These are phyloP conservation scores for Thymelicus lineola DNA, from an alignment of 2,888 invertebrate species.

Conservation along the genomic window DNA sequence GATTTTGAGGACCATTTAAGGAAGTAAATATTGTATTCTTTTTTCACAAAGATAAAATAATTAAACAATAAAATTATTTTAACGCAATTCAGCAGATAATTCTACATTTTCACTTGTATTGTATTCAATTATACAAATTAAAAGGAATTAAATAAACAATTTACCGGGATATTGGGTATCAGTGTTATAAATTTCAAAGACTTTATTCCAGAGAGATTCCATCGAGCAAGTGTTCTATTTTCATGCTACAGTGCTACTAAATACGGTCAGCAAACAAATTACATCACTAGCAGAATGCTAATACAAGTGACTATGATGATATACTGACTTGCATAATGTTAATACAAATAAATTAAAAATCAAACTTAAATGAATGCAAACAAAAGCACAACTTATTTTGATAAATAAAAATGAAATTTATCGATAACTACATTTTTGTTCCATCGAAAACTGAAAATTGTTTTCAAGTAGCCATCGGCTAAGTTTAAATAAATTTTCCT, in stretches of 20 bases:
- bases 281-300: not conserved
- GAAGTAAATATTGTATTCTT: conserved; percentile 18
- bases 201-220: not conserved
- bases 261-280: not conserved
- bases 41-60: not conserved
- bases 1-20: conserved; percentile 65
- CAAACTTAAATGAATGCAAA: not conserved
- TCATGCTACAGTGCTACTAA: not conserved
- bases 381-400: too few species aligned
- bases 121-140: too few species aligned
- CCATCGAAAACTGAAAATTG: too few species aligned
- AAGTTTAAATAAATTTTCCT: not conserved
- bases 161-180: not conserved
- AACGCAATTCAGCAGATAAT: not conserved
- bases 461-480: too few species aligned
- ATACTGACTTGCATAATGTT: too few species aligned
- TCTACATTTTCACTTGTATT: not conserved
- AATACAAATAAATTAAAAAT: not conserved
- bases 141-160: too few species aligned
- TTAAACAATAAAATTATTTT: conserved; percentile 1
- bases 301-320: not conserved
- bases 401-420: too few species aligned
- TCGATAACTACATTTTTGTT: too few species aligned
- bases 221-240: not conserved
- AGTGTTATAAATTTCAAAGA: not conserved